These are phyloP conservation scores for Struthio camelus DNA, from an alignment of 2,113 vertebrate species.

Conservation along the genomic window DNA sequence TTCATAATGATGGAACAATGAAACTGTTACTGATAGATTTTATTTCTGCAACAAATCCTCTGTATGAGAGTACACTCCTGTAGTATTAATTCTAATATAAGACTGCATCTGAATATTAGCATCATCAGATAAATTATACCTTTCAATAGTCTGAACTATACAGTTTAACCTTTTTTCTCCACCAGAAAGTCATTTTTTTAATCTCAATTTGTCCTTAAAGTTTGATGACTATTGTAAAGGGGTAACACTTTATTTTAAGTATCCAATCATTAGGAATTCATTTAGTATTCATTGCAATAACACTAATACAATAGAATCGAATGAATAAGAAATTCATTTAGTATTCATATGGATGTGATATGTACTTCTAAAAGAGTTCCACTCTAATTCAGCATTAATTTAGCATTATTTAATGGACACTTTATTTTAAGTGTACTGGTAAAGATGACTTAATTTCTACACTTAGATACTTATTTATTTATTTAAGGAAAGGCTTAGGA, in stretches of 20 bases:
- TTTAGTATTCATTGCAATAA: slow-evolving; percentile 73
- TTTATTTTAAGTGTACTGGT: slow-evolving; percentile 61
- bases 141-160: slow-evolving; percentile 52
- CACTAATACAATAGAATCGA: slow-evolving; percentile 69
- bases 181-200: slow-evolving; percentile 3
- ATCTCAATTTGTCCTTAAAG: slow-evolving; percentile 56
- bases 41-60: slow-evolving; percentile 82
- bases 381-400: slow-evolving; percentile 46
- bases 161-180: neutral
- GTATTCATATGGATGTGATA: slow-evolving; percentile 56
- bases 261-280: slow-evolving; percentile 74
- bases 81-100: slow-evolving; percentile 75
- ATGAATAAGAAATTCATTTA: slow-evolving; percentile 69
- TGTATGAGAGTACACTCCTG: slow-evolving; percentile 71
- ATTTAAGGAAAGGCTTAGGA: neutral
- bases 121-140: slow-evolving; percentile 70
- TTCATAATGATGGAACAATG: slow-evolving; percentile 81
- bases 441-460: slow-evolving; percentile 50
- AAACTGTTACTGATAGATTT: slow-evolving; percentile 82
- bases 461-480: slow-evolving; percentile 13
- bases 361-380: slow-evolving; percentile 59
- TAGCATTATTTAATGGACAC: slow-evolving; percentile 65
- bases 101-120: slow-evolving; percentile 73
- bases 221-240: slow-evolving; percentile 68
- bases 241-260: slow-evolving; percentile 73